Evolutionary conservation across 2,797 vertebrate genomes (phyloP).

Genomic region (Syndactyla subalaris): DNA sequence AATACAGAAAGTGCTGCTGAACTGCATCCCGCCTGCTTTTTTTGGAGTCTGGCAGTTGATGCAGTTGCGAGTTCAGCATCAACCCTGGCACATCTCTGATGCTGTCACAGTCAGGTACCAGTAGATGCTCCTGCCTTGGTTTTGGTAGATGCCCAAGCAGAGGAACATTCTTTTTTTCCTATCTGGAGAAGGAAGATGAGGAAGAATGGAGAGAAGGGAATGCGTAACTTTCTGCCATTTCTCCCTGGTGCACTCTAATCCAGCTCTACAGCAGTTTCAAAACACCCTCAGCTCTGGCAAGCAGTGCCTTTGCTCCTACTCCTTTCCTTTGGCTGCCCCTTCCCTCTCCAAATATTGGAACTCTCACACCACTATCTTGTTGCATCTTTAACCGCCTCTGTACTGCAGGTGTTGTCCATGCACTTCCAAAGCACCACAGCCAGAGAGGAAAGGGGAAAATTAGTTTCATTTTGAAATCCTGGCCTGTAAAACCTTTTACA

Average conservation of each 20-base stretch:
- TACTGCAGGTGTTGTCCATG: not conserved
- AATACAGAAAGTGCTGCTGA: not conserved
- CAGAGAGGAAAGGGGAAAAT: not conserved
- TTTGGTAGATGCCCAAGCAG: not conserved
- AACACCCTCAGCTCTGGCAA: not conserved
- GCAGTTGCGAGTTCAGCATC: not conserved
- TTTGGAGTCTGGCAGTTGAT: not conserved
- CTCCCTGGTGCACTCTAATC: not conserved
- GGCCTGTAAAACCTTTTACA: not conserved
- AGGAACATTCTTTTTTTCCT: not conserved
- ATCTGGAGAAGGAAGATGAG: not conserved
- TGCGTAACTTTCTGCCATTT: not conserved
- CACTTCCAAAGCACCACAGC: not conserved
- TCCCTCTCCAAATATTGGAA: not conserved
- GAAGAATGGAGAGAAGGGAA: not conserved
- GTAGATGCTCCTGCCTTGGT: not conserved
- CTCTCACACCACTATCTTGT: not conserved
- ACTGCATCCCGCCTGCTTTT: not conserved
- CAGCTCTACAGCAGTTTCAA: not conserved
- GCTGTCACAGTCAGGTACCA: not conserved
- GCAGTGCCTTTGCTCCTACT: not conserved
- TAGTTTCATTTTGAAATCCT: not conserved
- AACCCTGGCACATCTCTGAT: accelerated
- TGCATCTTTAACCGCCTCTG: not conserved
- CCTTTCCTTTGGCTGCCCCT: not conserved